Conservation (phyloP, 2,797 vertebrate genomes). For the Tapera naevia region DNA sequence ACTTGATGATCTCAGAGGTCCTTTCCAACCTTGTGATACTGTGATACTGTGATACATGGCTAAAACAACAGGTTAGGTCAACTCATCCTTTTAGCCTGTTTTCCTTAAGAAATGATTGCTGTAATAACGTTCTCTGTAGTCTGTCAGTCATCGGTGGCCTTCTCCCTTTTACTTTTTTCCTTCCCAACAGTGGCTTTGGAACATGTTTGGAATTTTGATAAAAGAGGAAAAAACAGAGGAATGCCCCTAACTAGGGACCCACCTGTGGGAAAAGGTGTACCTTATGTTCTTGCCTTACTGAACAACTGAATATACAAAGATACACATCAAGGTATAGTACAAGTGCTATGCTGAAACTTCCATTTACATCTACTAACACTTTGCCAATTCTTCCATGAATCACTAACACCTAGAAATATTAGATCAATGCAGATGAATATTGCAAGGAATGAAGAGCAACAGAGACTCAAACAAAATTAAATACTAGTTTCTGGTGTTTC, state of each 20-base stretch:
- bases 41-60: too few relatives aligned
- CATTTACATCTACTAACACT: background rate
- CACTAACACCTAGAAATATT: background rate
- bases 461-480: background rate
- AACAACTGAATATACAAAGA: background rate
- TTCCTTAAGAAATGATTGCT: background rate
- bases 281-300: background rate
- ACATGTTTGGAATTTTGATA: background rate
- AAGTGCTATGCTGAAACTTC: background rate
- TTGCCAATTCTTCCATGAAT: background rate
- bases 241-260: background rate
- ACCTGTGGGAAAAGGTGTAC: background rate
- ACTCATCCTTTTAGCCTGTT: background rate
- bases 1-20: too few relatives aligned
- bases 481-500: background rate
- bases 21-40: too few relatives aligned
- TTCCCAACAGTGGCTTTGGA: background rate
- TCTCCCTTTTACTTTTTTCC: background rate
- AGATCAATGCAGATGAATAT: background rate
- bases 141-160: background rate
- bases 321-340: background rate
- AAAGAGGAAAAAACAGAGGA: background rate
- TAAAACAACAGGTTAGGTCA: background rate
- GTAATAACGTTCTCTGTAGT: background rate
- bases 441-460: background rate